A percentile compares a stretch with the other conserved stretches of the same genome.
Conservation (phyloP, 2,888 invertebrate genomes). For the Epiblema foenella region DNA sequence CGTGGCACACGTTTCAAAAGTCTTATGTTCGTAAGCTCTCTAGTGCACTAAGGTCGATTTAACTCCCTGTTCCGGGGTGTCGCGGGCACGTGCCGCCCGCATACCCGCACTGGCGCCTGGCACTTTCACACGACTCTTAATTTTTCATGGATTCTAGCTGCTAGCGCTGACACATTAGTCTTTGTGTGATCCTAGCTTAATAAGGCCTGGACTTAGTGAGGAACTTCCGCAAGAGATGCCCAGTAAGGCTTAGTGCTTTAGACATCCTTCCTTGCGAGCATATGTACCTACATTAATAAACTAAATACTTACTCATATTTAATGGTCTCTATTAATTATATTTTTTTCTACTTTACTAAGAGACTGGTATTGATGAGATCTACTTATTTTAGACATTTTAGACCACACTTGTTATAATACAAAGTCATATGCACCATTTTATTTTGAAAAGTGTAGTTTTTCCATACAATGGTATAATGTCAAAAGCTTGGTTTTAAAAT, state of each 20-base stretch:
- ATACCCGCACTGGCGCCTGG: conserved; percentile 53
- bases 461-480: no score
- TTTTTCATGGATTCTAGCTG: conserved; percentile 44
- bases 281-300: no score
- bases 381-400: no score
- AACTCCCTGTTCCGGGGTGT: conserved; percentile 15
- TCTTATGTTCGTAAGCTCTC: neutral
- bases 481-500: no score
- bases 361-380: no score
- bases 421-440: no score
- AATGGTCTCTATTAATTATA: no score
- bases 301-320: no score
- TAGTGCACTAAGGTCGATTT: neutral
- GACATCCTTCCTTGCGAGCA: neutral
- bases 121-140: conserved; percentile 56
- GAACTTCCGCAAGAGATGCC: conserved; percentile 3
- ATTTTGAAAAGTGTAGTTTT: no score
- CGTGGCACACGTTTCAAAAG: neutral
- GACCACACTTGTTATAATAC: no score
- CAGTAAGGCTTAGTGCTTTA: neutral
- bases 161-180: conserved; percentile 40
- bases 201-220: conserved; percentile 17
- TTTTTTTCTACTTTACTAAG: no score
- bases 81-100: conserved; percentile 67
- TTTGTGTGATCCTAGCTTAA: conserved; percentile 27